Conservation (phyloP, 2,888 invertebrate species). For the Eupithecia exiguata region DNA sequence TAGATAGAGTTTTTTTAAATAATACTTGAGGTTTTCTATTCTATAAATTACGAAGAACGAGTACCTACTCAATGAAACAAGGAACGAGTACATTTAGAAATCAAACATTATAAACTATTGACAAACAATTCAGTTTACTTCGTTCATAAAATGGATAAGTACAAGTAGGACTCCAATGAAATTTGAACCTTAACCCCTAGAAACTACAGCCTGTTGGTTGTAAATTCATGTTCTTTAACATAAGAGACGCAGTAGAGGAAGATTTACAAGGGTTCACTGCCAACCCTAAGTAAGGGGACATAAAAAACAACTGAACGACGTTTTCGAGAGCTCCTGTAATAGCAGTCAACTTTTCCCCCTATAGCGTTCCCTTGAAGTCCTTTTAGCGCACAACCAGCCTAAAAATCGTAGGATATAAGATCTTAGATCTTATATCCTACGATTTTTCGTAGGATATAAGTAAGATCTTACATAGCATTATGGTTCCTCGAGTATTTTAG, state of each 20-base stretch:
- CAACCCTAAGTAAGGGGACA: conserved; percentile 38
- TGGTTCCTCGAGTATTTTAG: not conserved
- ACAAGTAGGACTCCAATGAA: conserved; percentile 5
- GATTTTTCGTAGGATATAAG: no score
- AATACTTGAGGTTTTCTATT: no score
- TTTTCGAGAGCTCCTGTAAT: conserved; percentile 9
- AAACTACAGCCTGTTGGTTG: conserved; percentile 26
- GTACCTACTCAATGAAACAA: not conserved
- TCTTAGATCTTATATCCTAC: not conserved
- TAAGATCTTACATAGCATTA: no score
- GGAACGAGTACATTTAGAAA: not conserved
- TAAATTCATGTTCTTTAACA: conserved; percentile 54
- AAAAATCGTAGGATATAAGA: not conserved
- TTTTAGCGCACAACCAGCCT: not conserved
- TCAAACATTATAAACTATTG: not conserved
- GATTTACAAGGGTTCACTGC: conserved; percentile 62
- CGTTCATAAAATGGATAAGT: not conserved
- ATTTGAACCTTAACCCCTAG: not conserved
- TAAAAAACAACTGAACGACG: conserved; percentile 36
- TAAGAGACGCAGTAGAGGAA: conserved; percentile 56
- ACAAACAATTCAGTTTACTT: not conserved
- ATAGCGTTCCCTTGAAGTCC: not conserved
- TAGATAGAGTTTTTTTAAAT: no score
- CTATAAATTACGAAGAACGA: not conserved
- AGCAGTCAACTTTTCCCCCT: not conserved